A percentile compares a stretch with the other conserved stretches of the same genome.
These are phyloP conservation scores for Leucopsar rothschildi DNA, from an alignment of 2,113 vertebrate species.

Conservation along the genomic window DNA sequence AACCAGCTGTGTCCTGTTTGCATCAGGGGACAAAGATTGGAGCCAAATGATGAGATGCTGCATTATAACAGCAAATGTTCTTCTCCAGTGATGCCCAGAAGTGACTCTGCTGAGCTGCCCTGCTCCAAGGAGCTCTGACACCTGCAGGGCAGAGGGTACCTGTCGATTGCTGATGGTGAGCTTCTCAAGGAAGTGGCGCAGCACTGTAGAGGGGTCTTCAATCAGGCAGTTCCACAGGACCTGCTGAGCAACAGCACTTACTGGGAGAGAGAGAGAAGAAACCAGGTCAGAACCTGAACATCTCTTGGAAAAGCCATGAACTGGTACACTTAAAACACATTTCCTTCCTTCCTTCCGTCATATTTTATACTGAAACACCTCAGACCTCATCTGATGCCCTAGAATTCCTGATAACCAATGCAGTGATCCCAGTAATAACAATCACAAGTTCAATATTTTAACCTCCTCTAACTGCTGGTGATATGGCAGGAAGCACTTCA, in stretches of 20 bases:
- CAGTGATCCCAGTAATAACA: neutral
- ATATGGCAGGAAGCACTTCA: neutral
- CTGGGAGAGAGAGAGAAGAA: slow-evolving; percentile 69
- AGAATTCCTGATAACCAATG: neutral
- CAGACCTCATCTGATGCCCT: neutral
- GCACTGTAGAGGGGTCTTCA: slow-evolving; percentile 95
- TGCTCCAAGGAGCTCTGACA: neutral
- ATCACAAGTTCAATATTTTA: neutral
- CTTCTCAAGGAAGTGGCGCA: slow-evolving; percentile 97
- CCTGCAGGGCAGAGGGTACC: slow-evolving; percentile 62
- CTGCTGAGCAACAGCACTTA: slow-evolving; percentile 96
- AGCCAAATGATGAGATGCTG: neutral
- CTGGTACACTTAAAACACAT: neutral
- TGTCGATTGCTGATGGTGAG: slow-evolving; percentile 97
- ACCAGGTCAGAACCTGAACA: neutral
- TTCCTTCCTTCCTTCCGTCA: neutral
- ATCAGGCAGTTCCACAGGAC: slow-evolving; percentile 98
- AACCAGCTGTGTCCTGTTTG: neutral
- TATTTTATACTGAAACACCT: neutral
- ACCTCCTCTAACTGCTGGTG: neutral
- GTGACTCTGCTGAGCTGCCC: neutral
- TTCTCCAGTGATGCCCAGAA: neutral
- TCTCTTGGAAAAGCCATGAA: neutral
- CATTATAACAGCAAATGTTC: neutral
- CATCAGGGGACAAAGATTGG: neutral